These are phyloP conservation scores for Thymelicus lineola DNA, from an alignment of 2,888 invertebrate species.

Conservation along the genomic window DNA sequence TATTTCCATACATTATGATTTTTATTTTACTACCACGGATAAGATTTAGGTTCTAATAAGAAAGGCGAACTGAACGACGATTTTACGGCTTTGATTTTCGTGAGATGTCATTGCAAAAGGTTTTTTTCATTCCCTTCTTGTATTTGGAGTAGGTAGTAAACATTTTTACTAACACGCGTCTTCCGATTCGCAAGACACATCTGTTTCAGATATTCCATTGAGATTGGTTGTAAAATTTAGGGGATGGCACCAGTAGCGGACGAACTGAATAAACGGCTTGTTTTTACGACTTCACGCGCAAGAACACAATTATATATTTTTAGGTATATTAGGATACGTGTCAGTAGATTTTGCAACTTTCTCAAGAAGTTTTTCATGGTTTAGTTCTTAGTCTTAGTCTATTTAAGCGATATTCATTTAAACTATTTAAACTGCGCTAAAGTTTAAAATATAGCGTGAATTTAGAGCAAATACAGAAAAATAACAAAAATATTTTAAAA, in stretches of 20 bases:
- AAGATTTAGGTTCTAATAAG: slow-evolving; percentile 19
- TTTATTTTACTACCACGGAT: slow-evolving; percentile 23
- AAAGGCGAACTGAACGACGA: slow-evolving; percentile 17
- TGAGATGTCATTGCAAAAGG: slow-evolving; percentile 15
- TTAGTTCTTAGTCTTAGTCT: too few species aligned
- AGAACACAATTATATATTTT: slow-evolving; percentile 5
- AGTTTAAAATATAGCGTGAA: too few species aligned
- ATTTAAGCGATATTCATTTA: too few species aligned
- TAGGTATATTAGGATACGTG: not conserved
- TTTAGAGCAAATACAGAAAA: too few species aligned
- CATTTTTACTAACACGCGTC: slow-evolving; percentile 38
- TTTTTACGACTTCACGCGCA: slow-evolving; percentile 36
- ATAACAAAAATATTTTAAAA: too few species aligned
- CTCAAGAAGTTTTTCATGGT: too few species aligned
- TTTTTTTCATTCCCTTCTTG: slow-evolving; percentile 37
- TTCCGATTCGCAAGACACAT: slow-evolving; percentile 38
- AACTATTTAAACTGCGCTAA: too few species aligned
- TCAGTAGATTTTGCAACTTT: too few species aligned
- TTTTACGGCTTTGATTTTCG: slow-evolving; percentile 32
- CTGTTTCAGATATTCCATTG: slow-evolving; percentile 39
- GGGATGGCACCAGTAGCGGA: slow-evolving; percentile 21
- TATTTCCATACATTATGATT: slow-evolving; percentile 19
- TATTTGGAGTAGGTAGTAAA: slow-evolving; percentile 37
- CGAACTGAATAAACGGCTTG: slow-evolving; percentile 33
- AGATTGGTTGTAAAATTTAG: slow-evolving; percentile 38